Percentiles rank a stretch among this genome's conserved stretches.
Evolutionary conservation across 2,113 vertebrate genomes (phyloP).

Genomic region (Pterocles orientalis): DNA sequence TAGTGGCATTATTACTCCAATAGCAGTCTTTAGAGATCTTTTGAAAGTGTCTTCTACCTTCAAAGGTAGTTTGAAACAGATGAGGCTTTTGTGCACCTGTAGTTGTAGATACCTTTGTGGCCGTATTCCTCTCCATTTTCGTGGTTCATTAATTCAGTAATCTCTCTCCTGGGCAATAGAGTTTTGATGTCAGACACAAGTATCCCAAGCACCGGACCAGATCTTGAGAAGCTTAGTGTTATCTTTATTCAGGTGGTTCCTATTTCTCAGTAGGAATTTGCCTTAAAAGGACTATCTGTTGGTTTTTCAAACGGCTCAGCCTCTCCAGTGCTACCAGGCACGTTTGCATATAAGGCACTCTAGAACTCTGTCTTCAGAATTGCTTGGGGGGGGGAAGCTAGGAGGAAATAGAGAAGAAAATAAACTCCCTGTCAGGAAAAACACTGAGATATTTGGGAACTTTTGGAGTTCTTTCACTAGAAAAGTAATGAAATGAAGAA

Average conservation of each 20-base stretch:
- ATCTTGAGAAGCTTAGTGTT: background rate
- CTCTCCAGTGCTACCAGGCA: background rate
- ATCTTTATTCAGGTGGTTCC: background rate
- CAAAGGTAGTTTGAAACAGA: background rate
- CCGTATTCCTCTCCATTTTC: background rate
- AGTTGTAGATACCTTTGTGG: background rate
- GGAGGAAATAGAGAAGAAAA: background rate
- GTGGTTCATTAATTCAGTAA: background rate
- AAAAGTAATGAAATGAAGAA: background rate
- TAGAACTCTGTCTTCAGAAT: background rate
- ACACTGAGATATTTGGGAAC: background rate
- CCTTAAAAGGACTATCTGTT: background rate
- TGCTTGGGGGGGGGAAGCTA: background rate
- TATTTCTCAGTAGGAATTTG: background rate
- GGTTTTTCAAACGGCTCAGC: background rate
- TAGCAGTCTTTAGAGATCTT: background rate
- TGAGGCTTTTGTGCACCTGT: background rate
- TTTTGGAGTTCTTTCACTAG: background rate
- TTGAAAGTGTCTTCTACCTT: background rate
- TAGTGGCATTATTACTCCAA: background rate
- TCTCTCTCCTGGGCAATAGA: background rate
- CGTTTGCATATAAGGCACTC: background rate
- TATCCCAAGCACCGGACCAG: background rate
- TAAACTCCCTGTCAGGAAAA: background rate
- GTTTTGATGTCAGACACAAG: background rate